Percentiles rank a stretch among this genome's conserved stretches.
These are phyloP conservation scores for Danionella cerebrum DNA, from an alignment of 2,113 vertebrate genomes.

Conservation along the genomic window DNA sequence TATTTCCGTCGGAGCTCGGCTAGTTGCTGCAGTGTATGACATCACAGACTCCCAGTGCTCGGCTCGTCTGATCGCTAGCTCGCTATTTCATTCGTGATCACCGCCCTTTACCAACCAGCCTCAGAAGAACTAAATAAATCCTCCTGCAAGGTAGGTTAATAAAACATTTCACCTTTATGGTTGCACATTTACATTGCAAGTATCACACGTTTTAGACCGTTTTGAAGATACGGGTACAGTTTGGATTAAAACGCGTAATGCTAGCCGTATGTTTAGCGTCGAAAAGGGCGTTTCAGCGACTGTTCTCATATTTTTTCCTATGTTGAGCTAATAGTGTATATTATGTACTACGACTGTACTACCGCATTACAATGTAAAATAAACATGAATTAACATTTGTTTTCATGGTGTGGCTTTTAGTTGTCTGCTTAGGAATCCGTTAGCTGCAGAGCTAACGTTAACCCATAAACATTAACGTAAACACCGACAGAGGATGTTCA, in stretches of 20 bases:
- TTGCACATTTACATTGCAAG: background rate
- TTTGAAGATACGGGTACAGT: background rate
- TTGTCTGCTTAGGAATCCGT: background rate
- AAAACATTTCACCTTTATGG: background rate
- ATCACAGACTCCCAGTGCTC: constrained; percentile 26
- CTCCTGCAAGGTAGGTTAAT: background rate
- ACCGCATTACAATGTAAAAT: background rate
- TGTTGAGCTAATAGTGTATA: background rate
- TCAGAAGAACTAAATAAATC: constrained; percentile 15
- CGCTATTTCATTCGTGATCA: constrained; percentile 28
- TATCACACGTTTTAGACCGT: background rate
- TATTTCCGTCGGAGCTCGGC: constrained; percentile 31
- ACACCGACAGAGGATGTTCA: too few relatives aligned
- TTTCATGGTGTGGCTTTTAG: background rate
- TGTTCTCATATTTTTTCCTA: background rate
- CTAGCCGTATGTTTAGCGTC: background rate
- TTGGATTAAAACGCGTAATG: background rate
- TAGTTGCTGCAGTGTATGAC: constrained; percentile 39
- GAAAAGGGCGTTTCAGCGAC: background rate
- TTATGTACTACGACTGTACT: background rate
- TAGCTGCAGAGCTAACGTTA: background rate
- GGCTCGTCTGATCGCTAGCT: background rate
- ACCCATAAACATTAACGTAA: too few relatives aligned
- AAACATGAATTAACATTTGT: background rate
- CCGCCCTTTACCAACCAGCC: background rate